Percentiles rank a stretch among this genome's conserved stretches.
Evolutionary conservation across 2,888 invertebrate species (phyloP).

Genomic region (Zelleria hepariella): DNA sequence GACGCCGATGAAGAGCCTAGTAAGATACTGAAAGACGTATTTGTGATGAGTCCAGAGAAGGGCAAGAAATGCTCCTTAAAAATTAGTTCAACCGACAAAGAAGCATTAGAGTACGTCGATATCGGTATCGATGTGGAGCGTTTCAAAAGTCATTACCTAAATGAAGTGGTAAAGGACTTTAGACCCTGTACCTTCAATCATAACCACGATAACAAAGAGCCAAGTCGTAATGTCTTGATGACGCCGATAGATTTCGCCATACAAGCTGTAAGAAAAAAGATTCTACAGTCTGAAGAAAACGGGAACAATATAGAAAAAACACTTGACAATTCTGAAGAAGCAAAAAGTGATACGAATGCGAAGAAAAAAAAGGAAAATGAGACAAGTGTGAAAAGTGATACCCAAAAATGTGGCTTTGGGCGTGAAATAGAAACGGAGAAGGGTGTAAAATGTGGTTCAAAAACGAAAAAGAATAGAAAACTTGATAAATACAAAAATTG

Average conservation of each 20-base stretch:
- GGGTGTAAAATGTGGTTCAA: no score
- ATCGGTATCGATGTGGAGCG: constrained; percentile 41
- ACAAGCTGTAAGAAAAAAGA: constrained; percentile 11
- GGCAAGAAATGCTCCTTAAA: constrained; percentile 29
- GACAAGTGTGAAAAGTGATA: no score
- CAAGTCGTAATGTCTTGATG: constrained; percentile 4
- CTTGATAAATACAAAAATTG: neutral
- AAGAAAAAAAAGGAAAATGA: no score
- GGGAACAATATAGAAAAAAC: neutral
- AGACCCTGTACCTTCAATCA: constrained; percentile 19
- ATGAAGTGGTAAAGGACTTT: constrained; percentile 31
- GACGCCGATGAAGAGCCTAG: constrained; percentile 10
- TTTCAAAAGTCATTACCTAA: constrained; percentile 46
- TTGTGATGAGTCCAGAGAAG: constrained; percentile 17
- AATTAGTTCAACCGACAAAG: constrained; percentile 39
- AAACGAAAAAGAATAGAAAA: no score
- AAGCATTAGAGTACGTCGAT: constrained; percentile 21
- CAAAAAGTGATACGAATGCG: no score
- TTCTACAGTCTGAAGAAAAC: neutral
- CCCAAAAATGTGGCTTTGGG: no score
- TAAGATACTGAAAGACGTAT: constrained; percentile 10
- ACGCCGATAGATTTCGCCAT: constrained; percentile 22
- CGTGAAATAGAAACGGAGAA: no score
- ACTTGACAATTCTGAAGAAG: no score
- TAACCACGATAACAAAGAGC: constrained; percentile 12